A percentile compares a stretch with the other conserved stretches of the same genome.
Conservation (phyloP, 2,888 invertebrate species). For the Tipula unca region DNA sequence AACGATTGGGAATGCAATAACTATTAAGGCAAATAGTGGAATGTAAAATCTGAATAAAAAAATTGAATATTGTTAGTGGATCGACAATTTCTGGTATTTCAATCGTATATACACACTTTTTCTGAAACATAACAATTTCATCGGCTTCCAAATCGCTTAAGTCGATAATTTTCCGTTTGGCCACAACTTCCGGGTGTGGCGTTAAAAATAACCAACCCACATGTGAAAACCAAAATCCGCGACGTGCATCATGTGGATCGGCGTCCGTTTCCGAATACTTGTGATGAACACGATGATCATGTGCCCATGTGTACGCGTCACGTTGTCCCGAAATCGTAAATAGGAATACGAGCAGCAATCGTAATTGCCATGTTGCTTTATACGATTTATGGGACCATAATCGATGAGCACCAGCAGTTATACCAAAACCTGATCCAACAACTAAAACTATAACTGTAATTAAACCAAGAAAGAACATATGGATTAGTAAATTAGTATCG, state of each 20-base stretch:
- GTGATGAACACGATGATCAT: conserved; percentile 83
- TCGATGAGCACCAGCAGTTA: conserved; percentile 73
- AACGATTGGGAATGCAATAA: conserved; percentile 58
- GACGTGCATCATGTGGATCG: conserved; percentile 61
- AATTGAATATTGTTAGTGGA: conserved; percentile 28
- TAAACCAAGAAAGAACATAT: conserved; percentile 17
- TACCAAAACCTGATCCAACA: conserved; percentile 70
- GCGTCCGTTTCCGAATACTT: conserved; percentile 82
- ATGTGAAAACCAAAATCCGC: conserved; percentile 87
- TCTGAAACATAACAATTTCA: conserved; percentile 67
- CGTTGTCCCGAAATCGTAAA: conserved; percentile 77
- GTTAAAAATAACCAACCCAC: conserved; percentile 85
- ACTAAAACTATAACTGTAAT: conserved; percentile 51
- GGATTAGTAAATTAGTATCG: not conserved
- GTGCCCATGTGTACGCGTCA: conserved; percentile 76
- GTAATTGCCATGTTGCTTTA: conserved; percentile 60
- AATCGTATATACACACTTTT: conserved; percentile 29
- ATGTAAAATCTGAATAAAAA: conserved; percentile 51
- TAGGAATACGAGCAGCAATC: conserved; percentile 57
- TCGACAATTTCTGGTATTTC: conserved; percentile 15
- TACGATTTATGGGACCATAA: conserved; percentile 75
- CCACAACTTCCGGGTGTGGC: conserved; percentile 70
- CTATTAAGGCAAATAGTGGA: conserved; percentile 60
- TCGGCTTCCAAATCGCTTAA: conserved; percentile 64
- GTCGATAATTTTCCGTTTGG: conserved; percentile 57